These are phyloP conservation scores for Pomatorhinus ruficollis DNA, from an alignment of 2,113 vertebrate genomes.

Conservation along the genomic window DNA sequence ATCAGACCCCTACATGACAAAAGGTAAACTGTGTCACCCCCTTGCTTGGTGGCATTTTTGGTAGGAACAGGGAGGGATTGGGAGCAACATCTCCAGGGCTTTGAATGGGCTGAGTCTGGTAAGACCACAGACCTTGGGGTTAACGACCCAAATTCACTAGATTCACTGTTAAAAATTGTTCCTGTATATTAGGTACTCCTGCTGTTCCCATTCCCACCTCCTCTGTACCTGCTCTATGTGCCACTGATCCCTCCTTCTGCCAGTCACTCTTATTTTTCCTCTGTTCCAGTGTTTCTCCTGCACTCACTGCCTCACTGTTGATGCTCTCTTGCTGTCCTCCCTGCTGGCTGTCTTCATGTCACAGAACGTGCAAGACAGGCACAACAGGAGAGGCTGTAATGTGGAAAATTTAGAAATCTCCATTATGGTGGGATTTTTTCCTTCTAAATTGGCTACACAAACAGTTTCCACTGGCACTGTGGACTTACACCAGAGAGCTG, in stretches of 20 bases:
- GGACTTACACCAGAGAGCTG: not conserved
- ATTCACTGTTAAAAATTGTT: not conserved
- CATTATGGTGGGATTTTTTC: not conserved
- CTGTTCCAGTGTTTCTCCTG: not conserved
- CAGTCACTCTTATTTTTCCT: not conserved
- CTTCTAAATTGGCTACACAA: not conserved
- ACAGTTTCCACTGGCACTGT: not conserved
- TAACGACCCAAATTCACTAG: not conserved
- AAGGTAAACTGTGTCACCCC: not conserved
- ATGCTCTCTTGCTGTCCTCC: not conserved
- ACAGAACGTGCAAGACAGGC: not conserved
- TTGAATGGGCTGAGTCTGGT: not conserved
- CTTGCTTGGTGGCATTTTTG: not conserved
- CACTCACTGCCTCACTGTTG: not conserved
- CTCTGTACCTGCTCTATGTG: fast-evolving
- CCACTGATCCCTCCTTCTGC: not conserved
- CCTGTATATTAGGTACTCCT: not conserved
- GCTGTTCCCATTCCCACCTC: not conserved
- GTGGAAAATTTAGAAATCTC: not conserved
- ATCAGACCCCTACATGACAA: not conserved
- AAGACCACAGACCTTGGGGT: not conserved
- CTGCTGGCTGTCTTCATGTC: not conserved
- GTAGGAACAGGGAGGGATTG: not conserved
- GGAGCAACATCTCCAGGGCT: not conserved
- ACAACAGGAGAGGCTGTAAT: not conserved